Base-by-base conservation (phyloP, 2,113 vertebrate species). In the Cairina moschata region DNA sequence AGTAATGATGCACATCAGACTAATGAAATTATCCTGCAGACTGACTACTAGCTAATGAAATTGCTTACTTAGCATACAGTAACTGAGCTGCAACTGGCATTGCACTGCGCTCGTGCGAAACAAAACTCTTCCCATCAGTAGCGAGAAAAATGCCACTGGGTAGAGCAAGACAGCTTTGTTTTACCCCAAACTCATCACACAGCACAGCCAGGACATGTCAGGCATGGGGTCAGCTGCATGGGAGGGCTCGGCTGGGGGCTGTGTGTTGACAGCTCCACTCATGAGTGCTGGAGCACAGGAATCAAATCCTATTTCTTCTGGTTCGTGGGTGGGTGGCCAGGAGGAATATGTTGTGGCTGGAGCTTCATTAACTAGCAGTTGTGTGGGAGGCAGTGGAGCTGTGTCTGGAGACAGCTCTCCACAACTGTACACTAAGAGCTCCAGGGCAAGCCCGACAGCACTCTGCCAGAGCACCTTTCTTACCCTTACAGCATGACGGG, bases 151-250 rank as follows among this genome's bases (percentile, higher is more conserved):
- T 10, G 40, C 17, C 82, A 36, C 56, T 42, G 38, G 38, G 29
- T 2, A 67, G 71, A 81, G 31, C 18, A 23, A 71, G 69, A n/a
- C 32, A 85, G 42, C 7, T 86, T 54, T 26, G 34, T n/a, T 72
- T 74, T 13, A 13, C 74, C 9, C 4, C 12, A 1, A 9, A 38
- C 4, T 13, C 59, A 46, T 6, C 32, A 36, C 8, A 1, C 32
- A n/a, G 13, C 4, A 32, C 56, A 63, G 69, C 8, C 50, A 20
- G 62, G 29, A 46, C 2, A 7, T 1, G 36, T 23, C 34, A 31
- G 56, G 34, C 59, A 11, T 0, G 0, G 0, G 58, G 11, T 1
- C 48, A 52, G 44, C 36, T 21, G 23, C 68, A 13, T 0, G 0
- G 75, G 46, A 22, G 17, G 17, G 79, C 21, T 67, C 23, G 50